These are phyloP conservation scores for Corydoras sp. DNA, from an alignment of 2,113 vertebrate genomes.

Conservation along the genomic window DNA sequence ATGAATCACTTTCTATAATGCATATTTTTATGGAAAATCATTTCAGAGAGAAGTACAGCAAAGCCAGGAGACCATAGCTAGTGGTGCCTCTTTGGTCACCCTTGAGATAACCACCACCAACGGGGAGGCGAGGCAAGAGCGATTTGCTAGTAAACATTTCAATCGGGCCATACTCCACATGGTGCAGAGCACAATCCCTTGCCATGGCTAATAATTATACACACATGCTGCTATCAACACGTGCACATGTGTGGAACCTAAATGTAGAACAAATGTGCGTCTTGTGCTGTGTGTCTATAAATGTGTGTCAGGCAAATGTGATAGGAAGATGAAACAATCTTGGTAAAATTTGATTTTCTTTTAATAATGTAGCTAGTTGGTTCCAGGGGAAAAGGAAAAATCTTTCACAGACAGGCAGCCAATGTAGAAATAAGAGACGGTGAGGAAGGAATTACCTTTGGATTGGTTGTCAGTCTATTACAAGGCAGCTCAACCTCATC, in stretches of 20 bases:
- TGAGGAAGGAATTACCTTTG: conserved; percentile 60
- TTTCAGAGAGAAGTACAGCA: conserved; percentile 30
- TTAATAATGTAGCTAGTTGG: conserved; percentile 76
- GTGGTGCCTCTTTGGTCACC: conserved; percentile 5
- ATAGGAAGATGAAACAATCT: conserved; percentile 67
- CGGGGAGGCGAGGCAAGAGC: conserved; percentile 5
- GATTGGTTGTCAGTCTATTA: too few relatives aligned
- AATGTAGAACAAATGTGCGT: conserved; percentile 31
- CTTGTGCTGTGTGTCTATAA: conserved; percentile 11
- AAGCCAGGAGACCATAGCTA: conserved; percentile 13
- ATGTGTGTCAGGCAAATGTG: conserved; percentile 18
- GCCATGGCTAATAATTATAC: conserved; percentile 39
- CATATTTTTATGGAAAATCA: not conserved
- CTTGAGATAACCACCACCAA: conserved; percentile 44
- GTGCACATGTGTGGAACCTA: conserved; percentile 30
- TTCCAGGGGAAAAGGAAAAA: conserved; percentile 36
- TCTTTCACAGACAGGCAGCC: conserved; percentile 73
- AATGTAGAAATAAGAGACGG: conserved; percentile 78
- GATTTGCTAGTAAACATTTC: conserved; percentile 31
- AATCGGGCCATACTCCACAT: conserved; percentile 15
- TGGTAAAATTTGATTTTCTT: conserved; percentile 78
- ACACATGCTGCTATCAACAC: conserved; percentile 32
- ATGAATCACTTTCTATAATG: not conserved
- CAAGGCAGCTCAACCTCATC: too few relatives aligned
- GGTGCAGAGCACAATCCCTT: conserved; percentile 29